These are phyloP conservation scores for Orycteropus afer DNA, from an alignment of 2,113 vertebrate genomes.

Conservation along the genomic window DNA sequence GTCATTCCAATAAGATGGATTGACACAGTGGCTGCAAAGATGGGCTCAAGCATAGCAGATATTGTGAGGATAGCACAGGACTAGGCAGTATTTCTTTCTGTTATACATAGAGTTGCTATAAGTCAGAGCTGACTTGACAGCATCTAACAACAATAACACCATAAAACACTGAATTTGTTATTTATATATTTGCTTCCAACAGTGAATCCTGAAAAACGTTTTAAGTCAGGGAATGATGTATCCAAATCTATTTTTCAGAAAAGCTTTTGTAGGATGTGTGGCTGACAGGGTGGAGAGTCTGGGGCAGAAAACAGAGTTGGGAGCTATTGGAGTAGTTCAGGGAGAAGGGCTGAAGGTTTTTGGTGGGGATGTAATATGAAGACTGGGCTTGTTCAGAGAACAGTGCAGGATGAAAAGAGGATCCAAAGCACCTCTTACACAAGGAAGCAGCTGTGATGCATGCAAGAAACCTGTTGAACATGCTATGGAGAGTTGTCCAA, in stretches of 20 bases:
- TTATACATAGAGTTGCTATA: too few relatives aligned
- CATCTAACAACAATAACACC: too few relatives aligned
- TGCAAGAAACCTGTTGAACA: neutral
- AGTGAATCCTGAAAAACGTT: neutral
- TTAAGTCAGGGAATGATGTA: neutral
- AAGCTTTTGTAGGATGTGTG: neutral
- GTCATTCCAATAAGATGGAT: too few relatives aligned
- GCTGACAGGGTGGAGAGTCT: neutral
- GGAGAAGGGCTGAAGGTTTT: neutral
- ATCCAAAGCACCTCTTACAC: rapidly evolving
- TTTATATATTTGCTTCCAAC: neutral
- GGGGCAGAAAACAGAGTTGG: rapidly evolving
- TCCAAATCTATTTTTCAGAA: neutral
- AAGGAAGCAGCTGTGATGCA: too few relatives aligned
- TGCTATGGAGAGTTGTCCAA: rapidly evolving
- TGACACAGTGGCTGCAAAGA: too few relatives aligned
- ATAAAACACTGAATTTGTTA: neutral
- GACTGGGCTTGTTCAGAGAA: neutral
- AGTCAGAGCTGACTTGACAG: too few relatives aligned
- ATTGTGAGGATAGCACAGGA: too few relatives aligned
- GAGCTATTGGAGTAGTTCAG: rapidly evolving
- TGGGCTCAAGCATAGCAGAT: too few relatives aligned
- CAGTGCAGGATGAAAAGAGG: neutral
- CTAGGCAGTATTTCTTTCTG: too few relatives aligned
- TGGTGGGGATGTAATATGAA: neutral